These are phyloP conservation scores for Machaerirhynchus nigripectus DNA, from an alignment of 2,113 vertebrate species.

Conservation along the genomic window DNA sequence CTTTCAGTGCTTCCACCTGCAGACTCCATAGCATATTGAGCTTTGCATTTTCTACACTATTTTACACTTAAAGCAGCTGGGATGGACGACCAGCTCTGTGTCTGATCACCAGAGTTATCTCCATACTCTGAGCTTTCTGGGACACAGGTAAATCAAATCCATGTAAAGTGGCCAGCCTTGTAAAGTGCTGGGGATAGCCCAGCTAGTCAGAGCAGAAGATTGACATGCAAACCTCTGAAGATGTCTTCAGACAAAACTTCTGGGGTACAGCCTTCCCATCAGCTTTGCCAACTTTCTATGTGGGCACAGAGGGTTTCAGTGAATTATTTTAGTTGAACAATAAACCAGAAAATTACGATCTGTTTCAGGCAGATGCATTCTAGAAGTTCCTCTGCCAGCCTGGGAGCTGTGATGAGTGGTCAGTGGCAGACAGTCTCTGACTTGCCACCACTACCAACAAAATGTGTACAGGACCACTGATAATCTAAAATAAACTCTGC, in stretches of 20 bases:
- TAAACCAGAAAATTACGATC: neutral
- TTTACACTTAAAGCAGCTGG: neutral
- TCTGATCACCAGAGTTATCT: neutral
- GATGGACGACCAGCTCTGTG: neutral
- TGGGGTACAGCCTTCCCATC: neutral
- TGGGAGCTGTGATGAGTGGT: neutral
- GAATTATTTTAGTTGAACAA: neutral
- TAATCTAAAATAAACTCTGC: neutral
- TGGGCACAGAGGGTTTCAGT: neutral
- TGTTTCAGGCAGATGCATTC: neutral
- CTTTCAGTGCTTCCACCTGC: neutral
- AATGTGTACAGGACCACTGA: neutral
- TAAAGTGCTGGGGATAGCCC: accelerated
- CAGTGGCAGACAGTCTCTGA: neutral
- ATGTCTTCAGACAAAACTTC: neutral
- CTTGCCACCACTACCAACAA: neutral
- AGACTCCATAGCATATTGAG: no score
- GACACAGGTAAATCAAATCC: neutral
- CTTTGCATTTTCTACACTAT: neutral
- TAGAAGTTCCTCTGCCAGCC: neutral
- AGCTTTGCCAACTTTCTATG: neutral
- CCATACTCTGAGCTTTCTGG: neutral
- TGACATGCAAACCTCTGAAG: neutral
- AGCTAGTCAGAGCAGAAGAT: neutral
- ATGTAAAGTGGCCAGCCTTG: neutral